These are phyloP conservation scores for Papilio polytes DNA, from an alignment of 1,140 invertebrate species.

Conservation along the genomic window DNA sequence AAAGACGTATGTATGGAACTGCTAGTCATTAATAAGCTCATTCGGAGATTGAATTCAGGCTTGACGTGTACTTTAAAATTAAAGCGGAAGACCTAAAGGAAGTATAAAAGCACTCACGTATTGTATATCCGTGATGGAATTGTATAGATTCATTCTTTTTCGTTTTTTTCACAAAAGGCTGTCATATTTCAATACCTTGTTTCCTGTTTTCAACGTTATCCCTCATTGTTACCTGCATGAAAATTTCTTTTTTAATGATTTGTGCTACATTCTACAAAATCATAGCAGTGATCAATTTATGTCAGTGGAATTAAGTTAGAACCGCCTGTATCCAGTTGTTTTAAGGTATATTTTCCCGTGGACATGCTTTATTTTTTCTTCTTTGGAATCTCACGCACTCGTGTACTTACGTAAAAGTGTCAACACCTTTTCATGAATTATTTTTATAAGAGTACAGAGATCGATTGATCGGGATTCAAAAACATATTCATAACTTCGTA, in stretches of 20 bases:
- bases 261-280: constrained; percentile 23
- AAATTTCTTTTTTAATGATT: constrained; percentile 27
- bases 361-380: constrained; percentile 3
- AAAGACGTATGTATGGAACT: not conserved
- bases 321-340: not conserved
- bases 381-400: constrained; percentile 2
- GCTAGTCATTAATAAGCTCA: not conserved
- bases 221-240: not conserved
- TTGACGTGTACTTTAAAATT: not conserved
- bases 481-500: not conserved
- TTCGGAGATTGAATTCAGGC: not conserved
- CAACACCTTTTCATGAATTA: constrained; percentile 1
- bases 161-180: not conserved
- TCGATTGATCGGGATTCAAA: not conserved
- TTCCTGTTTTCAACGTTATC: constrained; percentile 3
- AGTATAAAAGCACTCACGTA: not conserved
- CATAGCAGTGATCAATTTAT: constrained; percentile 31
- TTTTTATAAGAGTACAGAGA: not conserved
- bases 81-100: constrained; percentile 2
- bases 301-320: not conserved
- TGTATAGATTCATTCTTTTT: not conserved
- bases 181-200: constrained; percentile 3
- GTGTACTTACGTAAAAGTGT: not conserved
- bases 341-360: constrained; percentile 15
- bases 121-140: not conserved